Conservation (phyloP, 2,888 invertebrate species). For the Rapana venosa region DNA sequence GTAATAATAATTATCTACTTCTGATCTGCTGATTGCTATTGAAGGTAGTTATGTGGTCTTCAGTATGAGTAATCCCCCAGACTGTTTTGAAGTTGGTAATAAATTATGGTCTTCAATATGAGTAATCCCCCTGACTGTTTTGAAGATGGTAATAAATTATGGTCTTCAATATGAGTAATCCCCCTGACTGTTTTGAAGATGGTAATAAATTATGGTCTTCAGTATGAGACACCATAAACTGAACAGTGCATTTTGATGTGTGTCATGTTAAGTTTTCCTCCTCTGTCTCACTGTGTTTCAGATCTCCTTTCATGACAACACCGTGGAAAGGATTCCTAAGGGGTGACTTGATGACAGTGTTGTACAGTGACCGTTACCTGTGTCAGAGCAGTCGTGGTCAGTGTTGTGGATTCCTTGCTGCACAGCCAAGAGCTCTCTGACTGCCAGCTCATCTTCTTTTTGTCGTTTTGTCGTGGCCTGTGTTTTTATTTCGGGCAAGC, state of each 20-base stretch:
- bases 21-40: too few species aligned
- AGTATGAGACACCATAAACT: neutral
- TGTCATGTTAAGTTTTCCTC: neutral
- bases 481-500: neutral
- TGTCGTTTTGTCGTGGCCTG: slow-evolving; percentile 2
- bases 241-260: neutral
- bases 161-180: too few species aligned
- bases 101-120: too few species aligned
- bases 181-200: too few species aligned
- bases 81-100: too few species aligned
- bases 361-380: neutral
- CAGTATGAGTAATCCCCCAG: too few species aligned
- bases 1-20: too few species aligned
- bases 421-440: neutral
- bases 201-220: too few species aligned
- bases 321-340: slow-evolving; percentile 49
- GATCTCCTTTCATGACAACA: slow-evolving; percentile 69
- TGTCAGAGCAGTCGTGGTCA: neutral
- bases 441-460: neutral
- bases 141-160: too few species aligned
- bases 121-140: too few species aligned
- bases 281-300: slow-evolving; percentile 48
- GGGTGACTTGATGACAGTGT: slow-evolving; percentile 22
- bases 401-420: neutral
- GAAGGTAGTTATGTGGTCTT: too few species aligned